A percentile compares a stretch with the other conserved stretches of the same genome.
Evolutionary conservation across 92 coral and sea anemone species (phyloP).

Genomic region (Heliopora coerulea): DNA sequence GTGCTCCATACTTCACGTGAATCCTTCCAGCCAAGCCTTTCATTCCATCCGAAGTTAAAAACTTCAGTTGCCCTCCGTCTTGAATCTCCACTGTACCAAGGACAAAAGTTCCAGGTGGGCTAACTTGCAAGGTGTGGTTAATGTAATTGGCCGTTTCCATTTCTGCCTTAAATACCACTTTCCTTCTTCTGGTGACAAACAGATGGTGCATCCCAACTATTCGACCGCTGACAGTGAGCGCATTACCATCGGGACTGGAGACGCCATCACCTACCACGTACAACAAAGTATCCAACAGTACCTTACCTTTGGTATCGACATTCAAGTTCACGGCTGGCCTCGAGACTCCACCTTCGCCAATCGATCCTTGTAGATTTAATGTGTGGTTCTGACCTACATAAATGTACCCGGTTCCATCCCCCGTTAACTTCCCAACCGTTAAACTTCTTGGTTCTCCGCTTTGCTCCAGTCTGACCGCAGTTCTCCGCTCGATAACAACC

Average conservation of each 20-base stretch:
- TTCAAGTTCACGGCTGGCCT: slow-evolving; percentile 83
- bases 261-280: slow-evolving; percentile 87
- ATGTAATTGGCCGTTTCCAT: slow-evolving; percentile 75
- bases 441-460: slow-evolving; percentile 50
- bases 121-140: slow-evolving; percentile 57
- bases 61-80: slow-evolving; percentile 62
- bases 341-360: slow-evolving; percentile 81
- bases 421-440: slow-evolving; percentile 63
- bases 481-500: slow-evolving; percentile 70
- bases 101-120: slow-evolving; percentile 71
- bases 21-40: slow-evolving; percentile 71
- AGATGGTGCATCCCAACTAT: slow-evolving; percentile 69
- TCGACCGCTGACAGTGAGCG: slow-evolving; percentile 71
- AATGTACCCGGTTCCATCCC: slow-evolving; percentile 93
- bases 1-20: slow-evolving; percentile 84
- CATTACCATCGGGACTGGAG: slow-evolving; percentile 65
- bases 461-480: slow-evolving; percentile 66
- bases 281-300: slow-evolving; percentile 76
- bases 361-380: slow-evolving; percentile 74
- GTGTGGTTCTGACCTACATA: slow-evolving; percentile 71
- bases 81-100: slow-evolving; percentile 69
- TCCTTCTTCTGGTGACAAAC: slow-evolving; percentile 72
- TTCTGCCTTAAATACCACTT: slow-evolving; percentile 61
- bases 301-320: slow-evolving; percentile 70
- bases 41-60: slow-evolving; percentile 72